Evolutionary conservation across 2,113 vertebrate species (phyloP), one percentile per base, ranked within the genome.

Genomic region (Zapornia atra): DNA sequence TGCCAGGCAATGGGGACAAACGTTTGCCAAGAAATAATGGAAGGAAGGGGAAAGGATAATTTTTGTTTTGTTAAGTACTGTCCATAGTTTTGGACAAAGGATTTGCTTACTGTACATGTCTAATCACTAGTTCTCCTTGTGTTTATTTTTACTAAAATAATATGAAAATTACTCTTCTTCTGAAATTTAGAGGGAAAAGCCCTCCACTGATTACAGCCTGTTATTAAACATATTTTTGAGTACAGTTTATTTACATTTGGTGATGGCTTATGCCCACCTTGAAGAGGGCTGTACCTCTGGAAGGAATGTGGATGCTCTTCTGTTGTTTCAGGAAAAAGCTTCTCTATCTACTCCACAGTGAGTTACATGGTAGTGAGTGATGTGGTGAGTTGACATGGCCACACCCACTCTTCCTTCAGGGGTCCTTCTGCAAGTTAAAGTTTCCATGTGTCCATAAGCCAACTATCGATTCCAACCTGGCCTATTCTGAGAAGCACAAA

Each of bases 1-100:
- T 90, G 70, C 48, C 82, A 94, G 66, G 57, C 82, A 93, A 48
- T 68, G 33, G 42, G 42, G 82, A 61, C 70, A 85, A 88, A 40
- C 72, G 75, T 93, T 82, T 92, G 82, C 90, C 88, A 93, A 82
- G 84, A 92, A 65, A 65, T 93, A 90, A 87, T 72, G 4, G 1
- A 88, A 85, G 63, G 34, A 65, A 31, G 19, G 29, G 25, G 14
- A n/a, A 75, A 60, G 57, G 48, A 76, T 82, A 42, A 28, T 40
- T 97, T 96, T 79, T 81, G 11, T 25, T 84, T 79, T 90, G 21
- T 42, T 51, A 76, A 87, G 66, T 66, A 53, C 34, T 72, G 29
- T 60, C 18, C 17, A 44, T 68, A 61, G 40, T 69, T 90, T 90
- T 65, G 73, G 44, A 72, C 3, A 5, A 90, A 69, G 33, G 12